Conservation (phyloP, 2,888 invertebrate genomes). For the Diadegma fenestrale region DNA sequence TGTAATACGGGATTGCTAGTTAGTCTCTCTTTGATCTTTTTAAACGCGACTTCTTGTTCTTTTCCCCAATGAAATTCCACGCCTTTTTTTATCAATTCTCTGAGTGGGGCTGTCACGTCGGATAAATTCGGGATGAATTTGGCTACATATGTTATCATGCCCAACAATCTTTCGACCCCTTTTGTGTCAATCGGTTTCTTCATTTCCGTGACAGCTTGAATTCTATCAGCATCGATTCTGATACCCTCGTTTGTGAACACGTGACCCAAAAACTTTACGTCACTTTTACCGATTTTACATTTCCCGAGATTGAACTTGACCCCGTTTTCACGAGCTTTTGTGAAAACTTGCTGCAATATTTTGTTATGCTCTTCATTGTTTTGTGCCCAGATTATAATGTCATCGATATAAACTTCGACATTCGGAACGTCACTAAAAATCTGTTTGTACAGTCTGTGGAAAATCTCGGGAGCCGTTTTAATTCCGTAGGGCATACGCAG, state of each 20-base stretch:
- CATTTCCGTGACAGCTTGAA: constrained; percentile 60
- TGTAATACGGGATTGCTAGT: constrained; percentile 60
- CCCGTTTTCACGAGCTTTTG: constrained; percentile 36
- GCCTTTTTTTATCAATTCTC: constrained; percentile 60
- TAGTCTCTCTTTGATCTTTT: constrained; percentile 60
- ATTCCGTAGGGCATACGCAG: constrained; percentile 73
- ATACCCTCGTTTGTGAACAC: constrained; percentile 55
- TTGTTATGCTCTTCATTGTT: constrained; percentile 50
- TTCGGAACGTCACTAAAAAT: constrained; percentile 63
- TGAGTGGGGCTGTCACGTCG: constrained; percentile 42
- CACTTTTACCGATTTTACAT: constrained; percentile 55
- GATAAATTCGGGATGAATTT: constrained; percentile 65
- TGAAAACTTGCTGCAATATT: constrained; percentile 52
- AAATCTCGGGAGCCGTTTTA: constrained; percentile 66
- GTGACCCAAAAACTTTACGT: constrained; percentile 64
- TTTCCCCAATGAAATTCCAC: constrained; percentile 55
- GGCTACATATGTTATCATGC: constrained; percentile 65
- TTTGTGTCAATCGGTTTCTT: constrained; percentile 54
- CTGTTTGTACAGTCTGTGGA: constrained; percentile 66
- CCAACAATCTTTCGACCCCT: constrained; percentile 62
- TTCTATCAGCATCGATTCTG: constrained; percentile 50
- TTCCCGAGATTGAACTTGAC: constrained; percentile 63
- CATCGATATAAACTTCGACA: constrained; percentile 67
- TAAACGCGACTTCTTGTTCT: constrained; percentile 62
- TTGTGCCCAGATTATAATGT: constrained; percentile 67